Base-by-base conservation (phyloP, 1,140 invertebrate species). In the Lucilia cuprina region DNA sequence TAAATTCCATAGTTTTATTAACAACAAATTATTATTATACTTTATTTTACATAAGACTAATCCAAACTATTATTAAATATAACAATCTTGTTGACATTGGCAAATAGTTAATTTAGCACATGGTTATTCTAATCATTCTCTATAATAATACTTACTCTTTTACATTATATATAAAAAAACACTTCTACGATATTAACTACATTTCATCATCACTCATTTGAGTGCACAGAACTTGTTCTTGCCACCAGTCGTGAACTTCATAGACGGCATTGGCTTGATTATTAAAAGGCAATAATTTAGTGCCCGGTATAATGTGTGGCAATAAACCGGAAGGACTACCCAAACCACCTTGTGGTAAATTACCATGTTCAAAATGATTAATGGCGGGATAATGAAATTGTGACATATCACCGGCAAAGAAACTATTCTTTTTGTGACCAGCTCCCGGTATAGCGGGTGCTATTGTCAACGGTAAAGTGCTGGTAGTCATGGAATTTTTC, bases 241-340 rank as follows among this genome's bases (percentile, higher is more conserved):
- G 91, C 94, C 94, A 94, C 94, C 94, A 94, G 86, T 94, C 94
- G 65, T 92, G 92, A 35, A 94, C 93, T 87, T 94, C 94, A 80
- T 92, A 87, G 84, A 93, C 92, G 3, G 93, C 91, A 85, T 91
- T 93, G 0, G 93, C 90, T 89, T 94, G 93, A 77, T 93, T 92
- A 21, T 92, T 90, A 65, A 90, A 91, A 3, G 89, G 86, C 74
- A 90, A 60, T 41, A 87, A 65, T 60, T 91, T 91, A 8, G 86
- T 88, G 65, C 85, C 88, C 13, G 84, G 41, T 17, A 84, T 84
- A 35, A 84, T 84, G 49, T 90, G 89, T 17, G 88, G 87, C 85
- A 89, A 88, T 80, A 90, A 87, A 10, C 87, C 89, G 30, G 89
- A 90, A 0, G 89, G 87, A 83, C 89, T 90, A 75, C 88, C 89